These are phyloP conservation scores for Brienomyrus brachyistius DNA, from an alignment of 2,113 vertebrate genomes.

Conservation along the genomic window DNA sequence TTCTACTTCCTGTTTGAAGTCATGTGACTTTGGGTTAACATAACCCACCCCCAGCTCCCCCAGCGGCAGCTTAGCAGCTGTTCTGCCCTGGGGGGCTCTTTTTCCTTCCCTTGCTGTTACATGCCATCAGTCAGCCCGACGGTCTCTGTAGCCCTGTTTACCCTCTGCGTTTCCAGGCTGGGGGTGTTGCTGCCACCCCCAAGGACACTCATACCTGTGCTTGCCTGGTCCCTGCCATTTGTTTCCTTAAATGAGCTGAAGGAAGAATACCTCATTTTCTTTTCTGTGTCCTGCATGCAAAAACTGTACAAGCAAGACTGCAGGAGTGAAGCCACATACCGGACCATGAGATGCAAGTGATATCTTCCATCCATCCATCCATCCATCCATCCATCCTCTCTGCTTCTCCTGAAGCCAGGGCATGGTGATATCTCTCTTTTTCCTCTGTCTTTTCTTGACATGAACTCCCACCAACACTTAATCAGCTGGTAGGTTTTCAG, in stretches of 20 bases:
- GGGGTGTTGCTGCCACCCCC: not conserved
- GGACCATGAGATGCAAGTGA: not conserved
- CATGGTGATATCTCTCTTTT: not conserved
- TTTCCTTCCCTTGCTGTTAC: not conserved
- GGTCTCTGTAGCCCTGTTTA: constrained; percentile 18
- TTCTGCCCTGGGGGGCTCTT: not conserved
- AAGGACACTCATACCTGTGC: constrained; percentile 25
- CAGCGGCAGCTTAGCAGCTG: not conserved
- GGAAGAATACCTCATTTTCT: not conserved
- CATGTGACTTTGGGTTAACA: not conserved
- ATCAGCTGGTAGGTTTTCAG: not conserved
- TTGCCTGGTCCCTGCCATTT: constrained; percentile 13
- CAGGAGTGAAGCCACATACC: not conserved
- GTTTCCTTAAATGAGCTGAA: constrained; percentile 18
- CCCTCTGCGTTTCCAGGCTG: not conserved
- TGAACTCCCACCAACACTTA: not conserved
- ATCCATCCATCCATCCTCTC: not conserved
- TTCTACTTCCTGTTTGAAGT: not conserved
- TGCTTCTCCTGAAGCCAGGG: not conserved
- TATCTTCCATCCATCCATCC: not conserved
- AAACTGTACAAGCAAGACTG: not conserved
- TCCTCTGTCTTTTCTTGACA: not conserved
- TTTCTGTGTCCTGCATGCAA: not conserved
- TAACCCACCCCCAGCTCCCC: not conserved
- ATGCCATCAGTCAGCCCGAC: constrained; percentile 15